A percentile compares a stretch with the other conserved stretches of the same genome.
These are phyloP conservation scores for Clarias pachynema DNA, from an alignment of 2,797 vertebrate species.

Conservation along the genomic window DNA sequence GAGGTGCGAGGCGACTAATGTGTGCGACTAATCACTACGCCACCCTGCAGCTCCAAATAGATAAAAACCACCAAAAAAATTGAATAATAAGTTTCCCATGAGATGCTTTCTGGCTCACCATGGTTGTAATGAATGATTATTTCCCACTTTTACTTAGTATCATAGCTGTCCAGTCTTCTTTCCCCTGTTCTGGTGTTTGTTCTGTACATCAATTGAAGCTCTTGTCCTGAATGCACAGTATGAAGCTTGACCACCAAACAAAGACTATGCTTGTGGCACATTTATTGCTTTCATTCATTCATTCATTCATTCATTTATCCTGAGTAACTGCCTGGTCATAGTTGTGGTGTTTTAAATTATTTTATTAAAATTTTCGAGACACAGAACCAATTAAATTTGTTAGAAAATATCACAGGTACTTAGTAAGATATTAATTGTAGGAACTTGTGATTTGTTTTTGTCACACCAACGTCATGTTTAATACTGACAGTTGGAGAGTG, in stretches of 20 bases:
- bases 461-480: not conserved
- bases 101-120: not conserved
- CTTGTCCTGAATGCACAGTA: not conserved
- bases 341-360: not conserved
- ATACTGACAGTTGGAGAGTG: not conserved
- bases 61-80: too few species aligned
- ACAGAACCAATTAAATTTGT: not conserved
- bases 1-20: too few species aligned
- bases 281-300: not conserved
- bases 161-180: not conserved
- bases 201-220: not conserved
- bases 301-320: not conserved
- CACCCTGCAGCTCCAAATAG: too few species aligned
- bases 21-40: too few species aligned
- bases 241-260: not conserved
- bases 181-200: not conserved
- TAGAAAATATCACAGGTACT: not conserved
- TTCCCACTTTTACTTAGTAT: not conserved
- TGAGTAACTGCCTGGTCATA: not conserved
- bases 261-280: not conserved
- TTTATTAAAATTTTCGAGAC: not conserved
- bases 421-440: not conserved
- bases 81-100: too few species aligned
- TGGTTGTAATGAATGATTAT: not conserved
- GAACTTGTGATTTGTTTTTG: not conserved